phyloP scores from a whole-genome alignment of 2,113 vertebrate genomes.

The Piprites chloris region DNA sequence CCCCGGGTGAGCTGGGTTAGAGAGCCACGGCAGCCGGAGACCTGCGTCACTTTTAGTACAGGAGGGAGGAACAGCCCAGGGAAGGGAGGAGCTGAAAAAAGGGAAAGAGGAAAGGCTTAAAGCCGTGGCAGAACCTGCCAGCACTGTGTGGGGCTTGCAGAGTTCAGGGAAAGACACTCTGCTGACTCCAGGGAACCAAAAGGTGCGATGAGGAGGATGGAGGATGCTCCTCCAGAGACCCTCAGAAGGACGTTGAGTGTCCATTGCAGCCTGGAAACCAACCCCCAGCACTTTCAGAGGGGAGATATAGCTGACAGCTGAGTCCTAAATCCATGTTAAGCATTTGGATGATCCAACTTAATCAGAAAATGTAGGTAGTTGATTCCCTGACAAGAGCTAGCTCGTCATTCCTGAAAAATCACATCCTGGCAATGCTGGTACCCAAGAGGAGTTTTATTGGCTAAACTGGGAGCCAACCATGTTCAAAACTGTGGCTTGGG shows the following conservation, averaged over 20 bases:
- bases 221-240: background rate
- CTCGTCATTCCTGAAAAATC: background rate
- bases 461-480: background rate
- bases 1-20: background rate
- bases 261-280: background rate
- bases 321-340: background rate
- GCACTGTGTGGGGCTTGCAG: background rate
- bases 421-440: background rate
- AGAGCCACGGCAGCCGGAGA: background rate
- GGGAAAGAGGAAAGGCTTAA: background rate
- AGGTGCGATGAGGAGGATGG: fast-evolving
- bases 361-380: background rate
- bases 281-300: background rate
- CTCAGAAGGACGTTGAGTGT: background rate
- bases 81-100: background rate
- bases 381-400: background rate
- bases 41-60: background rate
- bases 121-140: background rate
- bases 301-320: background rate
- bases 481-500: background rate
- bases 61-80: background rate
- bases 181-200: background rate
- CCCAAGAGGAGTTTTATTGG: background rate
- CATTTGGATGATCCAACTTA: background rate
- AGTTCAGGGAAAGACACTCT: background rate